Base-by-base conservation (phyloP, 2,797 vertebrate species). In the Microchirus variegatus region DNA sequence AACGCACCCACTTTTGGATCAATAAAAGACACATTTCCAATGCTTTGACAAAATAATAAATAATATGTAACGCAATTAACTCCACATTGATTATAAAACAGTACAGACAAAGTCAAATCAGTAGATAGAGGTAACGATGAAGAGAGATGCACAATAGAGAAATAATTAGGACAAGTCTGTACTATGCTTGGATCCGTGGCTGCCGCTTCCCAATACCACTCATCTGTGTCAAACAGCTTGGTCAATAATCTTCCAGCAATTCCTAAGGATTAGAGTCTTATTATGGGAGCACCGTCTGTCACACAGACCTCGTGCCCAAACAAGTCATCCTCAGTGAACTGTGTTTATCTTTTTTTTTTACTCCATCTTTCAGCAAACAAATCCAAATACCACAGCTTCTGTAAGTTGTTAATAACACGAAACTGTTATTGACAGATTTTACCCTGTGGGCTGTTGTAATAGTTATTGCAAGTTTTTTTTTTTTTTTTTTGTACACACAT, bases 221-320 rank as follows among this genome's bases (percentile, higher is more conserved):
- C 85, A 85, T 81, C 86, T 88, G 87, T 89, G 90, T 89, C 90
- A 90, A 89, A 90, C 89, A 91, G 87, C 87, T 89, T 88, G 86
- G 84, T 85, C 90, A 90, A 86, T 92, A 92, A 92, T 92, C 89
- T 89, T 86, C 81, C 81, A 85, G 88, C 84, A 86, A 88, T 90
- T 92, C 86, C 82, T 67, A 65, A 83, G 90, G 91, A 93, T 93
- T 92, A 93, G 81, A 84, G 86, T 90, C 88, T 90, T 88, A 91
- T 89, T 88, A 87, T 77, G 9, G 73, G 31, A 78, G 84, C 75
- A 64, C 88, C 89, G 82, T 89, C 90, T 92, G 90, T 90, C 90
- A 88, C 88, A 73, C 82, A 75, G 85, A 91, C 79, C 74, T 73
- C 70, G 1, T 55, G 73, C 43, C 81, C 73, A 81, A 75, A 78